Base-by-base conservation (phyloP, 2,797 vertebrate species). In the Graptemys geographica region DNA sequence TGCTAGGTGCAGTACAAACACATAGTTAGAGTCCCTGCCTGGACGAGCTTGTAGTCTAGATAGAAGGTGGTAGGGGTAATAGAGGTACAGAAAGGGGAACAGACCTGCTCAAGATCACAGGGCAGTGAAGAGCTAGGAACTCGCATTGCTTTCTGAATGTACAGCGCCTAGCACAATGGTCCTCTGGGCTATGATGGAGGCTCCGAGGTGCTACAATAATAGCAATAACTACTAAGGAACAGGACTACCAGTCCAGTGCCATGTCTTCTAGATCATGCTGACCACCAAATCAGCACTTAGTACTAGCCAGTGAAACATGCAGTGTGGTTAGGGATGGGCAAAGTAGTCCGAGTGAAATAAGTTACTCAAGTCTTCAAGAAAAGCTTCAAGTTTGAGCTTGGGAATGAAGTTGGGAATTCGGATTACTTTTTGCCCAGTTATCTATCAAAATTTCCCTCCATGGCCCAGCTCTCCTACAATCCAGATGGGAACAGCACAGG, bases 21-120 rank as follows among this genome's bases (percentile, higher is more conserved):
- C 0, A 0, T 41, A 47, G 33, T 0, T 8, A 0, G 25, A 78
- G 16, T 1, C 0, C 28, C 47, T 84, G 52, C 8, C 53, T 2
- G 1, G 44, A 41, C 62, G 51, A 59, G 52, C 82, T 84, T 31
- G 28, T 3, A 0, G 0, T 19, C 65, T 2, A 8, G 52, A 51
- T 18, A 79, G 33, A 81, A 81, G 57, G 10, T 5, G 25, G 13
- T 1, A 2, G 56, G 18, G 47, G 74, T 69, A 33, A 12, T 7
- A 74, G 53, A 89, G 83, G 11, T 33, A 11, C 0, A 31, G 65
- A 37, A 57, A 91, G 93, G 79, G 8, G 47, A 84, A 86, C 23
- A 13, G 12, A 56, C 53, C 2, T n/a, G 12, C 23, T 27, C 10
- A 23, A 57, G 5, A 10, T 9, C 52, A 13, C 28, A 12, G n/a